Percentiles rank a stretch among this genome's conserved stretches.
Conservation (phyloP, 1,140 invertebrate genomes). For the Camponotus vicinus region DNA sequence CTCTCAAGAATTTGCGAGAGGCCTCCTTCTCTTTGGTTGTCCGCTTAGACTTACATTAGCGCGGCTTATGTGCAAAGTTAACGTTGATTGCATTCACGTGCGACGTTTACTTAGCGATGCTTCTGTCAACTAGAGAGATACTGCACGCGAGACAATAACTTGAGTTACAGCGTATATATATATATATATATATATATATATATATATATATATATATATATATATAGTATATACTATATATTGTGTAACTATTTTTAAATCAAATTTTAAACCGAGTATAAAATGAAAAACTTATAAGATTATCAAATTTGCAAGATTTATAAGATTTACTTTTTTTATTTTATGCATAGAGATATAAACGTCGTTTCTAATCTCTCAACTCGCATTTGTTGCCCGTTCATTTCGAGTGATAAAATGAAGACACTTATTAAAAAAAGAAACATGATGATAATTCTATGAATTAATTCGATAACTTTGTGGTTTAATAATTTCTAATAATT, state of each 20-base stretch:
- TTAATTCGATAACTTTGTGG: no score
- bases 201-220: neutral
- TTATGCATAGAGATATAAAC: neutral
- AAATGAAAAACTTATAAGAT: conserved; percentile 37
- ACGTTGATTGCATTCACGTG: conserved; percentile 49
- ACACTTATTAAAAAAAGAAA: neutral
- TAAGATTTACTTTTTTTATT: conserved; percentile 6
- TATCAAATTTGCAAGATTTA: no score
- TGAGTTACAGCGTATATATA: neutral
- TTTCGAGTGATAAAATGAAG: conserved; percentile 15
- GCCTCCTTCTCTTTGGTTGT: conserved; percentile 9
- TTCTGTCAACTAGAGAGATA: conserved; percentile 29
- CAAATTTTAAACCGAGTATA: neutral
- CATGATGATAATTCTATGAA: neutral
- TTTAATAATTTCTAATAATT: neutral
- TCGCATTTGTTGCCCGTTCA: neutral
- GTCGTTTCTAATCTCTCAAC: neutral
- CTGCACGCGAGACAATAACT: conserved; percentile 39
- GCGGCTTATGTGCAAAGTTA: conserved; percentile 54
- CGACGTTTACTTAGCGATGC: conserved; percentile 55
- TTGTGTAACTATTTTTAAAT: neutral
- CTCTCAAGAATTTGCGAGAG: conserved; percentile 33
- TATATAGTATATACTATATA: no score
- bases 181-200: no score
- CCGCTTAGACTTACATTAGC: conserved; percentile 63